A percentile compares a stretch with the other conserved stretches of the same genome.
These are phyloP conservation scores for Sebastes taczanowskii DNA, from an alignment of 2,797 vertebrate species.

Conservation along the genomic window DNA sequence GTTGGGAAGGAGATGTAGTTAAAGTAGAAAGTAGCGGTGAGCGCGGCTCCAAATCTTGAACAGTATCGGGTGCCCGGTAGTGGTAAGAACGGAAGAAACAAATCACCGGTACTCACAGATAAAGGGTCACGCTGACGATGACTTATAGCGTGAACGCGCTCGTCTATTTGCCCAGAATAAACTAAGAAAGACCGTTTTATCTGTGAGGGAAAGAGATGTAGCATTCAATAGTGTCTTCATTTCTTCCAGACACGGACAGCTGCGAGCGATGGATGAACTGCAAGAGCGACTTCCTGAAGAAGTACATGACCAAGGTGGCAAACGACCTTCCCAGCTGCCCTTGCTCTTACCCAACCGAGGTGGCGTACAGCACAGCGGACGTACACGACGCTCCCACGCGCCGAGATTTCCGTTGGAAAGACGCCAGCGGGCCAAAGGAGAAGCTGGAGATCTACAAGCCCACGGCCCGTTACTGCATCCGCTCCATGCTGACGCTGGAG, in stretches of 20 bases:
- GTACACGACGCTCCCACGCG: conserved; percentile 84
- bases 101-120: too few relatives aligned
- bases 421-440: conserved; percentile 91
- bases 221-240: conserved; percentile 10
- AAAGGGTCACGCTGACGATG: too few relatives aligned
- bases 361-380: conserved; percentile 87
- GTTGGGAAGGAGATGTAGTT: not conserved
- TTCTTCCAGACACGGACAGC: conserved; percentile 90
- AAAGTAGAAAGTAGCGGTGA: too few relatives aligned
- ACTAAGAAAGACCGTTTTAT: too few relatives aligned
- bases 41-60: too few relatives aligned
- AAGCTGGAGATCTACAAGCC: conserved; percentile 95
- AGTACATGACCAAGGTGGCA: conserved; percentile 91
- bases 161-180: too few relatives aligned
- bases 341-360: conserved; percentile 91
- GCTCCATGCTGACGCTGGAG: conserved; percentile 90
- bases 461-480: conserved; percentile 90
- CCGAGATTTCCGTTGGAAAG: conserved; percentile 90
- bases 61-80: too few relatives aligned
- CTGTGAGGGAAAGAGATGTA: not conserved
- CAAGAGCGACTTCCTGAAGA: conserved; percentile 93
- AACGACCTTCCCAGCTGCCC: conserved; percentile 94
- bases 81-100: too few relatives aligned
- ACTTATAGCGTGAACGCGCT: too few relatives aligned
- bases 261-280: conserved; percentile 97